A percentile compares a stretch with the other conserved stretches of the same genome.
Conservation (phyloP, 2,888 invertebrate species). For the Aspidiotus rigidus region DNA sequence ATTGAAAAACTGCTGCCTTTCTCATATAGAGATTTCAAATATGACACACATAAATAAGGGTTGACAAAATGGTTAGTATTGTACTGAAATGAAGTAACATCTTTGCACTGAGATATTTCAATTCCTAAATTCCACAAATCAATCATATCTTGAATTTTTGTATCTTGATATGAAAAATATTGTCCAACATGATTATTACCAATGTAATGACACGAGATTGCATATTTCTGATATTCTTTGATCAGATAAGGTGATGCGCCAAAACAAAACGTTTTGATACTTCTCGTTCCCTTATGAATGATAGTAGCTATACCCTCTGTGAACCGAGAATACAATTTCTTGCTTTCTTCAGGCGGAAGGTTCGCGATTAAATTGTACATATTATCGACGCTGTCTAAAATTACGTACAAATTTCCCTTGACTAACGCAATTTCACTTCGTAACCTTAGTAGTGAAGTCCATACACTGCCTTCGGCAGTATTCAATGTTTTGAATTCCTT, state of each 20-base stretch:
- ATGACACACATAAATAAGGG: conserved; percentile 5
- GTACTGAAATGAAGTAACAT: background rate
- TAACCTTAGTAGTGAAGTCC: background rate
- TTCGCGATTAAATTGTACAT: background rate
- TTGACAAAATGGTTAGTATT: conserved; percentile 6
- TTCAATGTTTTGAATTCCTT: background rate
- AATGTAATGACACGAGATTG: background rate
- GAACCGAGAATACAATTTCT: background rate
- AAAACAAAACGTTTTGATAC: background rate
- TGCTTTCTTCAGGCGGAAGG: background rate
- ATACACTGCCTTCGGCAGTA: background rate
- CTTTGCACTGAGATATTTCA: background rate
- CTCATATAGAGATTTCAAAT: conserved; percentile 8
- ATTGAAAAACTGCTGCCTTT: background rate
- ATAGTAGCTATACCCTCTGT: background rate
- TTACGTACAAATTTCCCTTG: background rate
- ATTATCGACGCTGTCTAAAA: background rate
- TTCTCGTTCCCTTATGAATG: background rate
- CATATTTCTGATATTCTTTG: background rate
- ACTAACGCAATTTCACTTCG: background rate
- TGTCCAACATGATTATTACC: background rate
- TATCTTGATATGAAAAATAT: conserved; percentile 5
- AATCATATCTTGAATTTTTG: background rate
- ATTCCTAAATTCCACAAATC: conserved; percentile 2
- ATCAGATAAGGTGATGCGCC: background rate